phyloP scores from a whole-genome alignment of 2,113 vertebrate genomes.

The Variabilichromis moorii region DNA sequence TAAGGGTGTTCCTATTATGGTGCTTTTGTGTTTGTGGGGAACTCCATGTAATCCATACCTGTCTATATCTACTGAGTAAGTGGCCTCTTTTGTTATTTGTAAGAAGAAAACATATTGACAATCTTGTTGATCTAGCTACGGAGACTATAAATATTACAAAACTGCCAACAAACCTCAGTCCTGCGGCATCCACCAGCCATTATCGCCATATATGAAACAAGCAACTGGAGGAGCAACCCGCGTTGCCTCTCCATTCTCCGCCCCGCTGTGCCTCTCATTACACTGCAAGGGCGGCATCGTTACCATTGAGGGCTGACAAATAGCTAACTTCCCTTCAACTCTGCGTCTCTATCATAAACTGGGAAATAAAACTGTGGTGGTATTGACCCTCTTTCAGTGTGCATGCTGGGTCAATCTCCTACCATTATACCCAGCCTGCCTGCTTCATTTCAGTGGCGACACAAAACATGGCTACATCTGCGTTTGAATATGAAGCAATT shows the following conservation, averaged over 20 bases:
- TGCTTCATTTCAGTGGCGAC: background rate
- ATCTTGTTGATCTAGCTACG: background rate
- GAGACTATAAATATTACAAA: background rate
- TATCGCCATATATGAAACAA: background rate
- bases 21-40: background rate
- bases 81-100: background rate
- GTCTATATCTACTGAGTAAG: background rate
- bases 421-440: background rate
- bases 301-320: slow-evolving; percentile 22
- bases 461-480: background rate
- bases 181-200: background rate
- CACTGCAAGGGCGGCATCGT: slow-evolving; percentile 1
- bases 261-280: slow-evolving; percentile 26
- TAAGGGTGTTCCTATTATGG: background rate
- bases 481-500: background rate
- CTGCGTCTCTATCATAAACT: slow-evolving; percentile 4
- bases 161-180: background rate
- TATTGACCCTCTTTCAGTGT: background rate
- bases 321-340: slow-evolving; percentile 1
- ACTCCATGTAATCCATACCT: background rate
- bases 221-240: background rate
- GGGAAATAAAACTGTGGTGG: background rate
- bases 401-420: slow-evolving; percentile 12
- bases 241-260: background rate
- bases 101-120: background rate